A percentile compares a stretch with the other conserved stretches of the same genome.
Conservation (phyloP, 1,140 invertebrate species). For the Aphelenchoides besseyi region DNA sequence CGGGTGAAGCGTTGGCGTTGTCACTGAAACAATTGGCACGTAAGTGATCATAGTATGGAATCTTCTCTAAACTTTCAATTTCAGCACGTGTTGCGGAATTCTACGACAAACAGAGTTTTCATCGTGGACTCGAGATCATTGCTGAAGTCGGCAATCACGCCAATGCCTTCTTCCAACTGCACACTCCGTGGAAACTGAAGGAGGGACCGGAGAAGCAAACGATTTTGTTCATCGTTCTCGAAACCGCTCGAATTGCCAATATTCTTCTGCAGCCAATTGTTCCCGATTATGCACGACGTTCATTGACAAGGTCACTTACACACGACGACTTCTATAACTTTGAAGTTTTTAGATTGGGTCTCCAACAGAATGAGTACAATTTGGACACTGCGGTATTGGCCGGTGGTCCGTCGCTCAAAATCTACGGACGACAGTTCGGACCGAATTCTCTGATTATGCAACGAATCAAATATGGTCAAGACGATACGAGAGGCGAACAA, state of each 20-base stretch:
- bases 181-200: constrained; percentile 82
- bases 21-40: constrained; percentile 68
- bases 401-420: constrained; percentile 32
- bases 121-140: constrained; percentile 76
- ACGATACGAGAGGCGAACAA: too few species aligned
- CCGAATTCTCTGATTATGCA: constrained; percentile 28
- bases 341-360: constrained; percentile 29
- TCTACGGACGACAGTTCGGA: constrained; percentile 36
- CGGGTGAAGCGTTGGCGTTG: constrained; percentile 68
- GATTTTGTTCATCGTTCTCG: constrained; percentile 77
- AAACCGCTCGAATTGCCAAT: constrained; percentile 74
- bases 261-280: constrained; percentile 80
- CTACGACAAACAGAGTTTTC: constrained; percentile 77
- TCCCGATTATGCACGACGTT: constrained; percentile 67
- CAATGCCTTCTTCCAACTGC: constrained; percentile 80
- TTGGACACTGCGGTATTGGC: constrained; percentile 31
- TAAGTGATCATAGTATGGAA: too few species aligned
- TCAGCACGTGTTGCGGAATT: constrained; percentile 64
- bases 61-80: constrained; percentile 26
- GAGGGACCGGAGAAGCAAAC: constrained; percentile 65
- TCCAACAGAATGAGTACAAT: constrained; percentile 24
- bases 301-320: constrained; percentile 25
- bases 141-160: constrained; percentile 73
- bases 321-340: constrained; percentile 13
- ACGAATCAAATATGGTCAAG: constrained; percentile 28